Evolutionary conservation across 2,888 invertebrate species (phyloP), one percentile per base, ranked within the genome.

Genomic region (Pammene aurita): DNA sequence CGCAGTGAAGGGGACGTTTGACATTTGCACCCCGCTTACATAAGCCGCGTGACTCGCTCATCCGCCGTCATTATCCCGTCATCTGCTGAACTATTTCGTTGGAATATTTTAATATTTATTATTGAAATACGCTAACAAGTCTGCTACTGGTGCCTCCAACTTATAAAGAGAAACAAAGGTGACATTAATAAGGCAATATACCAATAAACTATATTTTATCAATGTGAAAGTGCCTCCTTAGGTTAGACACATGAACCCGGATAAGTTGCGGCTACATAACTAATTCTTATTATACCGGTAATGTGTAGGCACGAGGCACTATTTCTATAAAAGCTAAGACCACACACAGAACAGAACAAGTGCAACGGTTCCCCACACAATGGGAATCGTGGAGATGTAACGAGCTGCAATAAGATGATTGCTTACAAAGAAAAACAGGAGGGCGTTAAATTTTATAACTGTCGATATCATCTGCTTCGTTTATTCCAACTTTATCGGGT

Each of bases 21-120:
- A 78, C 80, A 81, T 81, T 82, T 80, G 76, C 72, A 72, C 72
- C 75, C 74, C 74, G 74, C 71, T 76, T 78, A 78, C 77, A 74
- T 75, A 76, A 77, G 67, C 66, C 71, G 76, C 79, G 78, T 80
- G 80, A 79, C 80, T 77, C 63, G 76, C 73, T 74, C 78, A 77
- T 79, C 80, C 74, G 75, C 71, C 74, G 75, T 78, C 78, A 79
- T 78, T 76, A 78, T 72, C 72, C 72, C 72, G 68, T 73, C 75
- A 74, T 73, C 71, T 61, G 41, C 60, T 50, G 52, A 52, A 63
- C 57, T 64, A 54, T 38, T 63, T 62, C 18, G 42, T 62, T 14
- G 62, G 41, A 52, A 16, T 58, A 41, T 41, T 46, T 58, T 35
- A 62, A 62, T 62, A 62, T 52, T 60, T 46, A 14, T 34, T 16